A percentile compares a stretch with the other conserved stretches of the same genome.
Conservation (phyloP, 2,797 vertebrate species). For the Pangasius macronema region DNA sequence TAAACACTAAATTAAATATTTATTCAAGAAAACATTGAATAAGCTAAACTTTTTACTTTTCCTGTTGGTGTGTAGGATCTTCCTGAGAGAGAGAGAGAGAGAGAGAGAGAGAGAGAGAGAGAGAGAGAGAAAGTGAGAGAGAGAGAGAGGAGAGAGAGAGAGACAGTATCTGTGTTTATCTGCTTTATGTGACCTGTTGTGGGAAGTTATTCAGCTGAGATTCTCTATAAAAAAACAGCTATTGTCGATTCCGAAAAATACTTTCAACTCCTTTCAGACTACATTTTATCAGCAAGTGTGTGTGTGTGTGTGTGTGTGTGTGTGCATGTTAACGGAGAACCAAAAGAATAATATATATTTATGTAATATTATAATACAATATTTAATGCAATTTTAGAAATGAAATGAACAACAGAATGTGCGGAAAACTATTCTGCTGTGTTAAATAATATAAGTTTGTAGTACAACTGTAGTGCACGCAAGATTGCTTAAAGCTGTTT, state of each 20-base stretch:
- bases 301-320: not conserved
- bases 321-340: no score
- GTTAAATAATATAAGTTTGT: not conserved
- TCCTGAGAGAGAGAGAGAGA: not conserved
- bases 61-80: not conserved
- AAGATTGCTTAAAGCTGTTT: not conserved
- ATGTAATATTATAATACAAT: not conserved
- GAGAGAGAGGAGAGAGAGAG: not conserved
- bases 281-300: not conserved
- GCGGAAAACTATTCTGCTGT: not conserved
- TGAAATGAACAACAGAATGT: not conserved
- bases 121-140: not conserved
- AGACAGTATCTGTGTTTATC: slow-evolving; percentile 1
- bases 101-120: not conserved
- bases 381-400: no score
- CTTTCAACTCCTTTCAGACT: slow-evolving; percentile 4
- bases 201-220: slow-evolving; percentile 9
- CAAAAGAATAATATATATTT: not conserved
- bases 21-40: not conserved
- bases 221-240: not conserved
- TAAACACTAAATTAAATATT: not conserved
- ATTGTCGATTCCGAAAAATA: not conserved
- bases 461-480: not conserved
- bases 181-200: slow-evolving; percentile 21
- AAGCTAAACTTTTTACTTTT: not conserved